Evolutionary conservation across 2,797 vertebrate genomes (phyloP).

Genomic region (Lophotriccus pileatus): DNA sequence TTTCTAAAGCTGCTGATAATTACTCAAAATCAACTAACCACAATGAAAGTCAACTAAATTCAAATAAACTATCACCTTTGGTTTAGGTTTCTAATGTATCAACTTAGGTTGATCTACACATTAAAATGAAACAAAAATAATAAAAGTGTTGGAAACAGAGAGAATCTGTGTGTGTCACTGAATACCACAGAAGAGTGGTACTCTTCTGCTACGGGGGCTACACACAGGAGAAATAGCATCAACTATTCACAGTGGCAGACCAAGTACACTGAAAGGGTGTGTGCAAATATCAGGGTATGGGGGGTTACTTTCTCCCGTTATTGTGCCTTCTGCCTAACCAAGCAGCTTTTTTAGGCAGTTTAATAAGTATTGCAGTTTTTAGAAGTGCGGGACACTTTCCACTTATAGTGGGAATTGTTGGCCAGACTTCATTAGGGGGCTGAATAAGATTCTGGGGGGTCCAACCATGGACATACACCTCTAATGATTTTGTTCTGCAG

Average conservation of each 20-base stretch:
- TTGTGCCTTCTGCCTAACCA: neutral
- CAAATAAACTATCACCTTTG: neutral
- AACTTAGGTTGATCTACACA: neutral
- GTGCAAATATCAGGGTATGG: too few relatives aligned
- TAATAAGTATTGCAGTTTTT: neutral
- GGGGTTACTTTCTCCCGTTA: neutral
- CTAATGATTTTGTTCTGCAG: neutral
- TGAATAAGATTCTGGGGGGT: neutral
- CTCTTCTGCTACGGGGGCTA: neutral
- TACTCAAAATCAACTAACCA: neutral
- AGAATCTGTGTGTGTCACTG: neutral
- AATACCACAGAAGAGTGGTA: neutral
- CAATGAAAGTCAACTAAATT: neutral
- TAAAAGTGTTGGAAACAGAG: neutral
- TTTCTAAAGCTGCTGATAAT: neutral
- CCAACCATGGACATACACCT: neutral
- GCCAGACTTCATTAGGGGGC: neutral
- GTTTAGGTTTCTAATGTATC: neutral
- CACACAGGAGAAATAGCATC: neutral
- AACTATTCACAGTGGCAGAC: rapidly evolving
- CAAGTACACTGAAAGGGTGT: rapidly evolving
- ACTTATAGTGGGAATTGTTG: neutral
- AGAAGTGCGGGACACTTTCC: neutral
- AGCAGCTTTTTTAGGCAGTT: neutral
- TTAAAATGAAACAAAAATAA: neutral